These are phyloP conservation scores for Sinosuthora webbiana DNA, from an alignment of 2,113 vertebrate genomes.

Conservation along the genomic window DNA sequence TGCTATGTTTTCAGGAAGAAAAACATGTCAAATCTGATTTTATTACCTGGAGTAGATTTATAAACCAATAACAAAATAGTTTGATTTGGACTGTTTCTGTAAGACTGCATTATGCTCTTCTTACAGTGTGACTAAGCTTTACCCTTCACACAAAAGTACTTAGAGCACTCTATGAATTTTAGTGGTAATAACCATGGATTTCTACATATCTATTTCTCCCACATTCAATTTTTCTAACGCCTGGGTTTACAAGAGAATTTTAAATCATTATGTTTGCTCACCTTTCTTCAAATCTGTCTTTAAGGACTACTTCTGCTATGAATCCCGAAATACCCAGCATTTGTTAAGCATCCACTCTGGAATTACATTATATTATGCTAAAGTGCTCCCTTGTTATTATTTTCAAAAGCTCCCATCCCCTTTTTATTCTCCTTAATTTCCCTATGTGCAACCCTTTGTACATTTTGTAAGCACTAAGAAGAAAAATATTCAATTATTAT, in stretches of 20 bases:
- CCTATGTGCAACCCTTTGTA: not conserved
- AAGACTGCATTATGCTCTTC: not conserved
- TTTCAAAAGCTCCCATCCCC: not conserved
- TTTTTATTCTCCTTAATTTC: not conserved
- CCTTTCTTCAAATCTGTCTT: not conserved
- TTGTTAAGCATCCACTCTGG: not conserved
- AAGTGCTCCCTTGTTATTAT: not conserved
- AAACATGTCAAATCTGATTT: not conserved
- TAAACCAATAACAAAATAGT: not conserved
- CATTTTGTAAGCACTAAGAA: not conserved
- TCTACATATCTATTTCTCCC: not conserved
- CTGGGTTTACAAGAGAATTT: not conserved
- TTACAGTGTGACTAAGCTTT: not conserved
- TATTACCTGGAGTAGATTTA: not conserved
- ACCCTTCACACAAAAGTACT: not conserved
- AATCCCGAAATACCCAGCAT: not conserved
- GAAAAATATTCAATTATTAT: not conserved
- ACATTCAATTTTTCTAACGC: not conserved
- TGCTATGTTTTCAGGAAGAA: not conserved
- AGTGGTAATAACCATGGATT: not conserved
- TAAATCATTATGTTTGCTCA: not conserved
- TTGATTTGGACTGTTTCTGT: not conserved
- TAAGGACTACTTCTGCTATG: not conserved
- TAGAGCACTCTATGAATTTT: not conserved
- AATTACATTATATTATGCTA: not conserved